Percentiles rank a stretch among this genome's conserved stretches.
Conservation (phyloP, 2,113 vertebrate genomes). For the Oreochromis aureus region DNA sequence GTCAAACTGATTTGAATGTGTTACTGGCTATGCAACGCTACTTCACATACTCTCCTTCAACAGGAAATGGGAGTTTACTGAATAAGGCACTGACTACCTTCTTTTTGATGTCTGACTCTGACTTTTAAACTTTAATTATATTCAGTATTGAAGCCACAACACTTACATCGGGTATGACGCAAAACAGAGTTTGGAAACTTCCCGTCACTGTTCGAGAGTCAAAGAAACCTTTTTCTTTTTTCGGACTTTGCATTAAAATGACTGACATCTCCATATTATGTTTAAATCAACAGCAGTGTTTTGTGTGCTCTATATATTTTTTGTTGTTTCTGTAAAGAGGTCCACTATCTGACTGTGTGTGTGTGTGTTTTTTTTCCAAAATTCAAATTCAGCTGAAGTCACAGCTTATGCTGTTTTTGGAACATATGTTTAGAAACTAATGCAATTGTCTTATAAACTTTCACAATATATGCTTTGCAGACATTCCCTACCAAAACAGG, state of each 20-base stretch:
- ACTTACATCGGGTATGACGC: background rate
- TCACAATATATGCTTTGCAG: background rate
- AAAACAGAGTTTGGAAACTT: background rate
- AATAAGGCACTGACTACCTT: background rate
- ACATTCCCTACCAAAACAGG: background rate
- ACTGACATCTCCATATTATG: no score
- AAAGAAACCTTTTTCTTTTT: background rate
- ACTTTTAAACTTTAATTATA: background rate
- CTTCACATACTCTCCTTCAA: background rate
- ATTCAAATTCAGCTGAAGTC: background rate
- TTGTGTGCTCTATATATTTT: background rate
- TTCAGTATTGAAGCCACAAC: background rate
- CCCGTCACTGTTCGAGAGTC: background rate
- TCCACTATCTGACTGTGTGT: background rate
- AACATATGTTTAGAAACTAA: background rate
- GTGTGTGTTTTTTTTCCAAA: background rate
- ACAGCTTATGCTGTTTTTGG: background rate
- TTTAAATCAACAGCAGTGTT: background rate
- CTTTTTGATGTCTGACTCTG: background rate
- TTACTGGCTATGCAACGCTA: background rate
- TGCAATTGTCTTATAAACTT: background rate
- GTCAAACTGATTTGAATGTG: background rate
- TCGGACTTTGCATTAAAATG: background rate
- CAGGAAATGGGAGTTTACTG: slow-evolving; percentile 19
- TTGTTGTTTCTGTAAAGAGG: background rate